Base-by-base conservation (phyloP, 2,113 vertebrate species). In the Rhinolophus ferrumequinum region DNA sequence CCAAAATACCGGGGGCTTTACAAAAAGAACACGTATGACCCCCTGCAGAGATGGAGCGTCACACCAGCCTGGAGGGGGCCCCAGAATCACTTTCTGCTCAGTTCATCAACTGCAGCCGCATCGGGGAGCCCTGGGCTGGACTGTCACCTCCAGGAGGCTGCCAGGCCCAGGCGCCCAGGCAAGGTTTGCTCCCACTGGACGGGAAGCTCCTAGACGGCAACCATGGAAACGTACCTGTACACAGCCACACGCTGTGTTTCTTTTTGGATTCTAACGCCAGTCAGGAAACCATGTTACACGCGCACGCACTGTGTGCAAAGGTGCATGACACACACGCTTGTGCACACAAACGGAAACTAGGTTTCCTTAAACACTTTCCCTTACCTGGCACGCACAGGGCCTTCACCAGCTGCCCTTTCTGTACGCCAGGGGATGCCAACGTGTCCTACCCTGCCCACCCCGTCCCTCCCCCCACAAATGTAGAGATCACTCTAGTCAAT, bases 251-350 rank as follows among this genome's bases (percentile, higher is more conserved):
- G 11, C 19, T 28, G 2, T 9, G n/a, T 62, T 75, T 77, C 85
- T 93, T 56, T 85, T 10, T 11, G 4, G 70, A 58, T 14, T 2
- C 9, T 7, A 79, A 52, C 24, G 6, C 3, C 22, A 28, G 19
- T 2, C 1, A 80, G 69, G 66, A 90, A 64, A 16, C 28, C 16
- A 35, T 3, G 12, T 54, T 56, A 26, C 8, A 22, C 14, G 77
- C 1, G 5, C 3, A 13, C 22, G n/a, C 19, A 44, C 56, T 2
- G 11, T 14, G 16, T 0, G 9, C 54, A n/a, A 16, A 5, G 1
- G 1, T 5, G n/a, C 8, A 4, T 0, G 5, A 12, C 2, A 26
- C 28, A 16, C 2, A 22, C 1, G 7, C 26, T 3, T 5, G 28
- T 1, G 8, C 30, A 14, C 35, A 15, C 16, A 56, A 8, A 8